Base-by-base conservation (phyloP, 2,888 invertebrate genomes). In the Thumatha senex region DNA sequence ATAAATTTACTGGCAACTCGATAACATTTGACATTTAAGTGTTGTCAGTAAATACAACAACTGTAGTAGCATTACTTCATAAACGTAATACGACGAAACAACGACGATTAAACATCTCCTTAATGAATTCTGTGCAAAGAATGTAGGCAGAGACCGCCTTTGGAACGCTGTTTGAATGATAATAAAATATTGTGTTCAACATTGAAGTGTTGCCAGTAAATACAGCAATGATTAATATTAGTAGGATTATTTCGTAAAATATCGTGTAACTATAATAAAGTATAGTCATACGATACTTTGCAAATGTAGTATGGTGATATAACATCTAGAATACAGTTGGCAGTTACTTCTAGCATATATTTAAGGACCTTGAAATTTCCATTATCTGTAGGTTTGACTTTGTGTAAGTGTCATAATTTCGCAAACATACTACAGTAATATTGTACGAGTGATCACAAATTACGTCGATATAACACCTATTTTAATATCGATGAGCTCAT, bases 401-500 rank as follows among this genome's bases (percentile, higher is more conserved):
- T 24, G 18, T 24, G 18, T 5, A 4, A 24, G 18, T 24, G 2
- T 24, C 18, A 24, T 24, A 24, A 24, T 24, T n/a, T 4, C 18
- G 18, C 5, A 24, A 24, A 24, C 18, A 24, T n/a, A n/a, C 18
- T 4, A 24, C 18, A 24, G 3, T 35, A 12, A 9, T 40, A 24
- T 30, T 2, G 10, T 59, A 71, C 70, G 75, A 78, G 78, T 72
- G 72, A 68, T 67, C 69, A 74, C 75, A 74, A 80, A 75, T 80
- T 73, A 79, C 72, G 74, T 72, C 72, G 72, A 74, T 76, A 80
- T 67, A 73, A 72, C 68, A 73, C 75, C 63, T 74, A 72, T 71
- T 72, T 58, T 75, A 70, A 80, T 79, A 82, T 82, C 76, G 88
- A 80, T 89, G 89, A 90, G 82, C 74, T 90, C 89, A 90, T 81